A percentile compares a stretch with the other conserved stretches of the same genome.
These are phyloP conservation scores for Achatina immaculata DNA, from an alignment of 1,140 invertebrate species.

Conservation along the genomic window DNA sequence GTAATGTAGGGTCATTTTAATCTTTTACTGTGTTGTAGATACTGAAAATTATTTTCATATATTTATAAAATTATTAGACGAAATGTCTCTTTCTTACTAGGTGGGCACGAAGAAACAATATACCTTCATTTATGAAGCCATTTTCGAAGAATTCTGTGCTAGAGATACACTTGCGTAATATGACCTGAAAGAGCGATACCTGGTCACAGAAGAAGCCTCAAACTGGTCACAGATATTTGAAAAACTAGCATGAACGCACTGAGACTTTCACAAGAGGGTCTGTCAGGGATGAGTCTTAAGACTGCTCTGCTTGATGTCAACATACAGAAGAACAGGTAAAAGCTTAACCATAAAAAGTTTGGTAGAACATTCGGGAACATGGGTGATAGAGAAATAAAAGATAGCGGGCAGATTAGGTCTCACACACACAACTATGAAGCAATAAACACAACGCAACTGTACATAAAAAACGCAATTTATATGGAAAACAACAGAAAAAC, in stretches of 20 bases:
- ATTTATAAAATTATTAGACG: too few species aligned
- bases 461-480: too few species aligned
- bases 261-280: constrained; percentile 52
- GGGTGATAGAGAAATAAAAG: too few species aligned
- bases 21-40: too few species aligned
- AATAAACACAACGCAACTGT: too few species aligned
- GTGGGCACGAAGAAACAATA: constrained; percentile 68
- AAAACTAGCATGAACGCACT: constrained; percentile 62
- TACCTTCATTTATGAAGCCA: constrained; percentile 66
- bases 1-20: too few species aligned
- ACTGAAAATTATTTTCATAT: too few species aligned
- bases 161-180: constrained; percentile 52
- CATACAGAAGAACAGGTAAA: constrained; percentile 57
- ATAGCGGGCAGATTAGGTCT: too few species aligned
- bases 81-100: constrained; percentile 59
- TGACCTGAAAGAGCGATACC: constrained; percentile 57
- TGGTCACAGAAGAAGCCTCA: constrained; percentile 54
- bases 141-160: constrained; percentile 63
- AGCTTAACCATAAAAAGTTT: too few species aligned
- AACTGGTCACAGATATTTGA: constrained; percentile 57
- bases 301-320: constrained; percentile 54
- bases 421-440: too few species aligned
- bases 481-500: too few species aligned
- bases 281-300: constrained; percentile 42
- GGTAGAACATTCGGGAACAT: too few species aligned